Evolutionary conservation across 1,140 invertebrate genomes (phyloP).

Genomic region (Scaptomyza hsui): DNA sequence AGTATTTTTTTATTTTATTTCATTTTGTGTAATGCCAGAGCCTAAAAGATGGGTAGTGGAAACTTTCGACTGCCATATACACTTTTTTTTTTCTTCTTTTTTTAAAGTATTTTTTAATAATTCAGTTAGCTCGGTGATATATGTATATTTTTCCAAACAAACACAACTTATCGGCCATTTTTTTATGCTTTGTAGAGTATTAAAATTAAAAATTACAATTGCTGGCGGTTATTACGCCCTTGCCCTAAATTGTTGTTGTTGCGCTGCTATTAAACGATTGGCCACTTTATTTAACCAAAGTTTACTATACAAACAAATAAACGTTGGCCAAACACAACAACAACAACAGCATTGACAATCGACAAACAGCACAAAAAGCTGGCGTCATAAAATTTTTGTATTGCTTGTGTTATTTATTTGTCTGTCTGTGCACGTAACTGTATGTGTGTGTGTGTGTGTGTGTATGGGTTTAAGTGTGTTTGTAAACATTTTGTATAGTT

Average conservation of each 20-base stretch:
- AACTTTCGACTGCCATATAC: background rate
- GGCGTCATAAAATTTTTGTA: constrained; percentile 32
- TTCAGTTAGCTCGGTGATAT: too few relatives aligned
- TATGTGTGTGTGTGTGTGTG: constrained; percentile 8
- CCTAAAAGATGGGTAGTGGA: constrained; percentile 11
- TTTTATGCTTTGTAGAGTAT: background rate
- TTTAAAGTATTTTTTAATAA: background rate
- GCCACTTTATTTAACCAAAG: constrained; percentile 83
- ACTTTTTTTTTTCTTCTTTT: background rate
- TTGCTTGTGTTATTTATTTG: constrained; percentile 27
- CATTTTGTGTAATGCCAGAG: background rate
- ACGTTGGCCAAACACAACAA: constrained; percentile 58
- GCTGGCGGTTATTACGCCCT: constrained; percentile 38
- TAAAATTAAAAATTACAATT: background rate
- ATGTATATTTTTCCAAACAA: too few relatives aligned
- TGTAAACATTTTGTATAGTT: constrained; percentile 43
- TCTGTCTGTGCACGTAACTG: constrained; percentile 7
- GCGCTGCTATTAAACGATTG: constrained; percentile 69
- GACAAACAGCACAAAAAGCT: constrained; percentile 25
- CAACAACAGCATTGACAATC: constrained; percentile 24
- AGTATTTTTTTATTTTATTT: background rate
- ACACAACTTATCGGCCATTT: too few relatives aligned
- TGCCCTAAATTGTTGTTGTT: constrained; percentile 48
- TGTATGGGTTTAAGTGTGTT: constrained; percentile 6
- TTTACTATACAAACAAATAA: constrained; percentile 82